phyloP scores from a whole-genome alignment of 2,888 invertebrate species.

The Pterostichus niger region DNA sequence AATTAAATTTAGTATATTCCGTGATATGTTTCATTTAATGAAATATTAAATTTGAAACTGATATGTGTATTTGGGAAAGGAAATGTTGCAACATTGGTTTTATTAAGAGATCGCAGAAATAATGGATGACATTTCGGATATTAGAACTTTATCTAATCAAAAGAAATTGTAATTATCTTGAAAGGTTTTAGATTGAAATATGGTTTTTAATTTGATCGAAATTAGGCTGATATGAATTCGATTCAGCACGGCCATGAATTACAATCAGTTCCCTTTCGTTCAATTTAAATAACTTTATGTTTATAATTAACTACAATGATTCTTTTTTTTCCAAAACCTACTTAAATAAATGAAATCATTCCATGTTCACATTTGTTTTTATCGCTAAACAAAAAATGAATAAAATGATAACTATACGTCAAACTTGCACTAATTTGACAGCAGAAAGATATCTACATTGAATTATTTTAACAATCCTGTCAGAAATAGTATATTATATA shows the following conservation, averaged over 20 bases:
- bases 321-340: constrained; percentile 1
- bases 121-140: constrained; percentile 50
- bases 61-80: constrained; percentile 24
- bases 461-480: too few relatives aligned
- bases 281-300: not conserved
- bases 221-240: constrained; percentile 23
- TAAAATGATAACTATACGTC: too few relatives aligned
- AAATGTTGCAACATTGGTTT: constrained; percentile 23
- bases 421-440: too few relatives aligned
- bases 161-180: constrained; percentile 28
- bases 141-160: constrained; percentile 29
- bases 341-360: too few relatives aligned
- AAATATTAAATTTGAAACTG: constrained; percentile 41
- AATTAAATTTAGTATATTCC: constrained; percentile 20
- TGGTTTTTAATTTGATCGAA: constrained; percentile 29
- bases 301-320: constrained; percentile 38
- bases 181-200: constrained; percentile 33
- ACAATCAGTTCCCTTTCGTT: constrained; percentile 11
- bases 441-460: too few relatives aligned
- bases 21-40: constrained; percentile 51
- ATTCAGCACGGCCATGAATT: constrained; percentile 21
- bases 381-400: too few relatives aligned
- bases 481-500: too few relatives aligned
- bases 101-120: constrained; percentile 34
- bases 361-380: too few relatives aligned